Percentiles rank a stretch among this genome's conserved stretches.
phyloP scores from a whole-genome alignment of 2,113 vertebrate species.

The Nipponia nippon region DNA sequence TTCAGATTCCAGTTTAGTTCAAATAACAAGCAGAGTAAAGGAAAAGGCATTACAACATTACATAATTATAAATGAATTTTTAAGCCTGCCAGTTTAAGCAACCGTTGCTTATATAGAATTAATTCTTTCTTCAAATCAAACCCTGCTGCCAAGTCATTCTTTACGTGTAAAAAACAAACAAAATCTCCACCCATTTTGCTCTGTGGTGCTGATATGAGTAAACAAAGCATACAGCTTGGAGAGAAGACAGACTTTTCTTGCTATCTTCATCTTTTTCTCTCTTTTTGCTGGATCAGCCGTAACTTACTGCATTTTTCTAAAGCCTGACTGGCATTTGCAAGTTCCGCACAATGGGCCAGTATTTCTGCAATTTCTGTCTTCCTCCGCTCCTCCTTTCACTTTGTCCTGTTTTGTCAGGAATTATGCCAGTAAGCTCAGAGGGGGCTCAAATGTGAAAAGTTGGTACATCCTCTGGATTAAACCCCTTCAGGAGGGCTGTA shows the following conservation, averaged over 20 bases:
- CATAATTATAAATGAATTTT: neutral
- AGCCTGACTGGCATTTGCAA: neutral
- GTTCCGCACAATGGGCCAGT: neutral
- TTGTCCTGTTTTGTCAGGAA: neutral
- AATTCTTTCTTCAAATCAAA: conserved; percentile 8
- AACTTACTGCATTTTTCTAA: conserved; percentile 2
- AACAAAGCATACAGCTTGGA: neutral
- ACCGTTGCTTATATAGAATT: neutral
- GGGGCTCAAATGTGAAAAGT: neutral
- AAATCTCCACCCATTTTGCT: neutral
- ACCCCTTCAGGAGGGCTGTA: neutral
- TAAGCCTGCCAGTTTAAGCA: neutral
- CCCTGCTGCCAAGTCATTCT: neutral
- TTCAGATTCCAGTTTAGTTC: neutral
- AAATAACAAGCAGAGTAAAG: neutral
- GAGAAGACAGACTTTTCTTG: neutral
- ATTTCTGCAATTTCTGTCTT: conserved; percentile 3
- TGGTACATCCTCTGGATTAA: neutral
- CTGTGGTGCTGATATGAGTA: neutral
- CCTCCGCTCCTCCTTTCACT: neutral
- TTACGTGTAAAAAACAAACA: neutral
- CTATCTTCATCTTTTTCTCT: neutral
- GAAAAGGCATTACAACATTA: neutral
- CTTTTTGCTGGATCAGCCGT: conserved; percentile 24
- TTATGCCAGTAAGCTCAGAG: accelerated